Evolutionary conservation across 2,888 invertebrate species (phyloP).

Genomic region (Eurytoma californica): DNA sequence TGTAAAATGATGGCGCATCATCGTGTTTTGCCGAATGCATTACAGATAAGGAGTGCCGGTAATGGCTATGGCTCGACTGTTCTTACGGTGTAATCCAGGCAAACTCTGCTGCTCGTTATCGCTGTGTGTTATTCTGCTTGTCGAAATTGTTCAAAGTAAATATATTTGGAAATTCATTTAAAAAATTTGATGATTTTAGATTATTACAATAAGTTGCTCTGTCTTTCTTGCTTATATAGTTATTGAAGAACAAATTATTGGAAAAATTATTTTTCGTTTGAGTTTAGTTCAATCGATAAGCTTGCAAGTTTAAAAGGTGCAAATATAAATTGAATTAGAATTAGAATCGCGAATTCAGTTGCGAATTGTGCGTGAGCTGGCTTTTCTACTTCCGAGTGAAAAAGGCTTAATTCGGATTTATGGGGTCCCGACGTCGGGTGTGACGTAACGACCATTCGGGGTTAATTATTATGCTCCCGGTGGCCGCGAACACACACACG

Average conservation of each 20-base stretch:
- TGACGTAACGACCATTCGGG: conserved; percentile 40
- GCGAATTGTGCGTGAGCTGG: conserved; percentile 24
- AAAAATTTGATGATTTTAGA: no score
- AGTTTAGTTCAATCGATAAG: not conserved
- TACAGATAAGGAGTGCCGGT: conserved; percentile 34
- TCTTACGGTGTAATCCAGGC: conserved; percentile 31
- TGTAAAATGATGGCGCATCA: conserved; percentile 12
- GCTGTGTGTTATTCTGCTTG: conserved; percentile 23
- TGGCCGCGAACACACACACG: not conserved
- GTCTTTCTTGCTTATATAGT: not conserved
- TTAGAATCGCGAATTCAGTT: conserved; percentile 38
- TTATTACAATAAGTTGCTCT: not conserved
- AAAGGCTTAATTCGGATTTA: conserved; percentile 56
- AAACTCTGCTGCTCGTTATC: conserved; percentile 50
- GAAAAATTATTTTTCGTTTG: not conserved
- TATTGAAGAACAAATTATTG: not conserved
- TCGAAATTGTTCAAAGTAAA: not conserved
- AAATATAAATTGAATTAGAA: conserved; percentile 50
- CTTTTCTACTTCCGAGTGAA: conserved; percentile 3
- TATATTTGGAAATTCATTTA: no score
- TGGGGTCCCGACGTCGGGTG: conserved; percentile 31
- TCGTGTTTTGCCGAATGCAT: conserved; percentile 31
- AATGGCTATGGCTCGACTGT: not conserved
- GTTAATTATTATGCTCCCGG: conserved; percentile 53
- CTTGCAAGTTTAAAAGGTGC: not conserved